Conservation (phyloP, 2,888 invertebrate species). For the Lithodes maja region DNA sequence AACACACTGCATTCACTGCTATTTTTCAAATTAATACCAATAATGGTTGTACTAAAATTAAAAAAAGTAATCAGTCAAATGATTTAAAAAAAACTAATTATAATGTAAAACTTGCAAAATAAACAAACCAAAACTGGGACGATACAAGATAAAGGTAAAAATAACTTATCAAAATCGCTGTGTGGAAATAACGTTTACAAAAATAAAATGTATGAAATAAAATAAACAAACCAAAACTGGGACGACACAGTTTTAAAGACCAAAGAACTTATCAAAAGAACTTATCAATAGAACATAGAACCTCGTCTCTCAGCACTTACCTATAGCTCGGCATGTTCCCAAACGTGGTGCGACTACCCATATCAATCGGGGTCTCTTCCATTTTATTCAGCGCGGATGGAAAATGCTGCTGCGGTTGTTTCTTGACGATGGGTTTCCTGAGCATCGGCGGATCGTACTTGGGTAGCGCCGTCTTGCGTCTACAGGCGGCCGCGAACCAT, state of each 20-base stretch:
- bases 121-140: no score
- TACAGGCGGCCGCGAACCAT: constrained; percentile 50
- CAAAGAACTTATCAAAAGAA: not conserved
- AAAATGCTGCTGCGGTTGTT: constrained; percentile 71
- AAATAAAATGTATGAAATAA: no score
- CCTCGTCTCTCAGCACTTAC: constrained; percentile 71
- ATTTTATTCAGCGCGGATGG: constrained; percentile 68
- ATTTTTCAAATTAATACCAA: no score
- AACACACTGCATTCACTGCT: no score
- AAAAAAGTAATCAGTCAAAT: not conserved
- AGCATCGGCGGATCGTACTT: constrained; percentile 91
- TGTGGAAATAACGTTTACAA: no score
- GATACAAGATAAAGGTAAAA: no score
- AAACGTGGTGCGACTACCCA: constrained; percentile 87
- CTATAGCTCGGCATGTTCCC: constrained; percentile 80
- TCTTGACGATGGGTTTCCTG: constrained; percentile 86
- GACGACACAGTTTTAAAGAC: no score
- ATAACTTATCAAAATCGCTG: no score
- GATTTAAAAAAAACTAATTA: not conserved
- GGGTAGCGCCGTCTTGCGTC: constrained; percentile 89
- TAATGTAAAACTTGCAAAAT: no score
- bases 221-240: no score
- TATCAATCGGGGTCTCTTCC: constrained; percentile 68
- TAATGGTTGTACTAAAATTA: no score
- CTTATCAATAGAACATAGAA: not conserved